Evolutionary conservation across 92 coral and sea anemone species (phyloP).

Genomic region (Phenganax subtilis): DNA sequence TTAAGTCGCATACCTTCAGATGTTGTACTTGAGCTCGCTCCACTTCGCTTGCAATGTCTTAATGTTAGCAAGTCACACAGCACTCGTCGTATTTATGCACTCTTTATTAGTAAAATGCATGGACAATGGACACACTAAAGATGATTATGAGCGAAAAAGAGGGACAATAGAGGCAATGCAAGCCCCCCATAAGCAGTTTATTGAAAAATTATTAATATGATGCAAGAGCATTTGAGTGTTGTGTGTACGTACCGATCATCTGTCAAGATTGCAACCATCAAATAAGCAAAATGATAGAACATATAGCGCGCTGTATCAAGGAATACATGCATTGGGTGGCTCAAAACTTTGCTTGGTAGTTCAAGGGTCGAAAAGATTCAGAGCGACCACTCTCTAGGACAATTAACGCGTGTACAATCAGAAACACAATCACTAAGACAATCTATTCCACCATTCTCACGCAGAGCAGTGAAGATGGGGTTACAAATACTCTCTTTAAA

Average conservation of each 20-base stretch:
- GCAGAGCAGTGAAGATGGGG: conserved; percentile 23
- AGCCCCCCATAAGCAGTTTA: conserved; percentile 41
- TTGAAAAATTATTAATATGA: conserved; percentile 38
- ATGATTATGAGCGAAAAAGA: conserved; percentile 33
- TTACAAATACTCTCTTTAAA: conserved; percentile 22
- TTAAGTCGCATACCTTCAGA: neutral
- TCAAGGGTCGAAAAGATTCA: neutral
- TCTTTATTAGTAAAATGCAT: conserved; percentile 31
- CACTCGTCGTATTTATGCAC: conserved; percentile 18
- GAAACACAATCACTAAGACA: conserved; percentile 18
- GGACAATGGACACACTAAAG: conserved; percentile 16
- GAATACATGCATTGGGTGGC: neutral
- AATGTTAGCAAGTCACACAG: conserved; percentile 18
- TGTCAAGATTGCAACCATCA: conserved; percentile 21
- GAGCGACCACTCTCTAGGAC: conserved; percentile 9
- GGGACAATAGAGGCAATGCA: conserved; percentile 42
- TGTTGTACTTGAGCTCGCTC: conserved; percentile 7
- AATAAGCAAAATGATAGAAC: conserved; percentile 6
- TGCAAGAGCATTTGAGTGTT: conserved; percentile 22
- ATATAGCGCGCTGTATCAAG: neutral
- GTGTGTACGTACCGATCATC: conserved; percentile 32
- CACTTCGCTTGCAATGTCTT: conserved; percentile 13
- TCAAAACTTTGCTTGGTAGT: conserved; percentile 1
- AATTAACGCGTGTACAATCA: conserved; percentile 7
- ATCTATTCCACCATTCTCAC: conserved; percentile 15